Evolutionary conservation across 2,888 invertebrate genomes (phyloP), one percentile per base, ranked within the genome.

Genomic region (Pachymerium ferrugineum): DNA sequence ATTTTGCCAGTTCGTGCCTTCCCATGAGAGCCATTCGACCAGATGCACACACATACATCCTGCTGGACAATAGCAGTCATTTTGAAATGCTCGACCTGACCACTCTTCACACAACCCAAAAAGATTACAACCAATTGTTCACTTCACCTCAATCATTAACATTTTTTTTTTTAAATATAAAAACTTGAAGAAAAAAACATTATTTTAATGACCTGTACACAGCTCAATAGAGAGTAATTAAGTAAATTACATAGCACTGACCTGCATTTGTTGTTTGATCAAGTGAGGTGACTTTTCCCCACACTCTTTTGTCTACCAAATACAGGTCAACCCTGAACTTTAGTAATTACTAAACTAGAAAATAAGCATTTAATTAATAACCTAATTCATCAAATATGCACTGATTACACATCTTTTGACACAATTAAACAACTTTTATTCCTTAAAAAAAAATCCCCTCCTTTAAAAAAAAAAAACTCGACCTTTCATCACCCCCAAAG

Each of bases 21-120:
- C 47, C 47, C 47, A 54, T 54, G 47, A 54, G 47, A 54, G 47
- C 47, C 47, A 54, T 54, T 54, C 47, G 47, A 54, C 47, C 47
- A 54, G 47, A 54, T 54, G 47, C 47, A 54, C 47, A 54, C 47
- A 47, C 19, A 47, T 16, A 42, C 38, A 38, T 54, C 47, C 47
- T 54, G 47, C 47, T 54, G 47, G 47, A 54, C 47, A 54, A 54
- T 54, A 54, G 47, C 47, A 54, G 47, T 54, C 47, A 54, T 54
- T 54, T 54, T 54, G 19, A 54, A 54, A 54, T 54, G 47, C 47
- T 19, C 47, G 47, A 54, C 47, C 47, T 54, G 47, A 54, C 47
- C 47, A 54, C 47, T 19, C 47, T 54, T 54, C 47, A 19, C 47
- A 54, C 47, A 19, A 3, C 47, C 47, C 19, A 4, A 54, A 54